Base-by-base conservation (phyloP, 2,113 vertebrate species). In the Centropus unirufus region DNA sequence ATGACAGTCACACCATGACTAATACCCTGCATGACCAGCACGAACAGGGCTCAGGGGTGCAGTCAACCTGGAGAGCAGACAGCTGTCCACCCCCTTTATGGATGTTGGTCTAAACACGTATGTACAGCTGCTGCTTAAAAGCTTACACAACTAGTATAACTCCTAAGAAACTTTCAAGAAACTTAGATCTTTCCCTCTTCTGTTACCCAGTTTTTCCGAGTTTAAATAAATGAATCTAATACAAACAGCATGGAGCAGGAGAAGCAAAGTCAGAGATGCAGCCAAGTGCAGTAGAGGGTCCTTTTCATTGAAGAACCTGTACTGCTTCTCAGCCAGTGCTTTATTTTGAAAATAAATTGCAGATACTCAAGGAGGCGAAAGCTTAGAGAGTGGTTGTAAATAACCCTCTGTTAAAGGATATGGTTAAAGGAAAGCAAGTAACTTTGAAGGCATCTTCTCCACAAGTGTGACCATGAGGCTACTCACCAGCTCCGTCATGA, bases 281-380 rank as follows among this genome's bases (percentile, higher is more conserved):
- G 57, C 46, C n/a, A 92, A 63, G 32, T 75, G 70, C 76, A 78
- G 63, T 49, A 84, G 58, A 90, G 59, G 42, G 29, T 72, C 23
- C 46, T 91, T 70, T 36, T 72, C 3, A 3, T 66, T 82, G 83
- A 83, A 95, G 76, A 62, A 46, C 52, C 30, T 0, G 3, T 78
- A 86, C 26, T 57, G 55, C 63, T 73, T 94, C 68, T 74, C 62
- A 74, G 57, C 36, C 44, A 62, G 24, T 82, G 62, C 30, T 81
- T 91, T 90, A 26, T 93, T 95, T 91, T 79, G 76, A 77, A 82
- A 74, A 93, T 73, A 93, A 92, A 90, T 96, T 62, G 80, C 58
- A 77, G 51, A 47, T 77, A 46, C 42, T 4, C 17, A 91, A 90
- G 63, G 55, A 92, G 63, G 21, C 75, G 66, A 51, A 36, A 87